Percentiles rank a stretch among this genome's conserved stretches.
Evolutionary conservation across 2,888 invertebrate species (phyloP).

Genomic region (Schizaphis graminum): DNA sequence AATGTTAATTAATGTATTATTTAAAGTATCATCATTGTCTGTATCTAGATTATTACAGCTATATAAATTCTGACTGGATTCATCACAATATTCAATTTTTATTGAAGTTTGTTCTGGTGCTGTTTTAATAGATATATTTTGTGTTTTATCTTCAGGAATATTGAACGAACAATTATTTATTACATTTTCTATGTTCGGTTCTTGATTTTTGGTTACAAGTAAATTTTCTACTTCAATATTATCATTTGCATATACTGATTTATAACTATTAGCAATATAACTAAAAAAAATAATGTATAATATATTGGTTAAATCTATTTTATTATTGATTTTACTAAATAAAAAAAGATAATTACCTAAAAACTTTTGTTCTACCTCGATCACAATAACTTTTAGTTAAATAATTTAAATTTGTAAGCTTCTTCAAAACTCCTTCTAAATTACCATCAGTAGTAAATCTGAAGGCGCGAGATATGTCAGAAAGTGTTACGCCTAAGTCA

Average conservation of each 20-base stretch:
- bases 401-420: constrained; percentile 32
- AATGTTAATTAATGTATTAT: neutral
- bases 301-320: neutral
- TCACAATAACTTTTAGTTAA: constrained; percentile 59
- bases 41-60: neutral
- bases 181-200: neutral
- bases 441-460: constrained; percentile 59
- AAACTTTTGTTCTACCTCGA: constrained; percentile 59
- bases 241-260: neutral
- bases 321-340: neutral
- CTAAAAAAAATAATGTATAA: constrained; percentile 26
- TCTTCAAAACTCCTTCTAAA: constrained; percentile 48
- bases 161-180: neutral
- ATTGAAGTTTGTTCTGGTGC: neutral
- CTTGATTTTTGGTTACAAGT: neutral
- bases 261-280: constrained; percentile 53
- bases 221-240: constrained; percentile 30
- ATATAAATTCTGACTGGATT: neutral
- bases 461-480: constrained; percentile 54
- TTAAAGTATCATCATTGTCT: neutral
- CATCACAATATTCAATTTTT: neutral
- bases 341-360: constrained; percentile 25
- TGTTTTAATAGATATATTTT: neutral
- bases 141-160: neutral
- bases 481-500: constrained; percentile 47